A percentile compares a stretch with the other conserved stretches of the same genome.
Conservation (phyloP, 2,888 invertebrate genomes). For the Plutella xylostella region DNA sequence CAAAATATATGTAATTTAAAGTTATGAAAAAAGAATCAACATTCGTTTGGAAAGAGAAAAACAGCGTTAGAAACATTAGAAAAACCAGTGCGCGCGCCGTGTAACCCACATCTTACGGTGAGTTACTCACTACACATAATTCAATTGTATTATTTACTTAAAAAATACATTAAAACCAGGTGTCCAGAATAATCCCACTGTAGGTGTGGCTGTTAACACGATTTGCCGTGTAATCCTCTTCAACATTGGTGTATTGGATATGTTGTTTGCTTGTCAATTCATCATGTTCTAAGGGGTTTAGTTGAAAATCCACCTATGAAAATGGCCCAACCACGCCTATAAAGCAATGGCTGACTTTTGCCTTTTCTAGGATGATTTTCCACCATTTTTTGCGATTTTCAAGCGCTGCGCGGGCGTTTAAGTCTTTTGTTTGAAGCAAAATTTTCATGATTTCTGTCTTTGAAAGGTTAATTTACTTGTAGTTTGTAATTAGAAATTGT, state of each 20-base stretch:
- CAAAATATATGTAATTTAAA: no score
- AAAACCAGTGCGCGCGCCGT: no score
- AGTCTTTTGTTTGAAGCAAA: not conserved
- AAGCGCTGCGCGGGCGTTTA: not conserved
- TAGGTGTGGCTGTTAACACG: slow-evolving; percentile 48
- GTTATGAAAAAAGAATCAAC: no score
- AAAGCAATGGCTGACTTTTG: slow-evolving; percentile 2
- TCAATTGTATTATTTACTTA: no score
- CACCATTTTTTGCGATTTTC: slow-evolving; percentile 9
- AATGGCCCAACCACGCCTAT: slow-evolving; percentile 10
- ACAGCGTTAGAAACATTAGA: no score
- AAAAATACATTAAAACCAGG: not conserved
- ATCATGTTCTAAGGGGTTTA: not conserved
- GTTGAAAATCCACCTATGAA: slow-evolving; percentile 18
- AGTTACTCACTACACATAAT: no score
- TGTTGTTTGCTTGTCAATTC: slow-evolving; percentile 2
- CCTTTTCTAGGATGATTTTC: not conserved
- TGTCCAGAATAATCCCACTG: slow-evolving; percentile 19
- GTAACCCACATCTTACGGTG: no score
- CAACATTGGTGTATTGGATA: not conserved
- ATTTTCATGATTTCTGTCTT: no score
- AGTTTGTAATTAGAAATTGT: no score
- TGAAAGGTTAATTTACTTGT: no score
- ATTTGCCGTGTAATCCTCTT: slow-evolving; percentile 41
- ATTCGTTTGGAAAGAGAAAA: no score